Evolutionary conservation across 1,140 invertebrate genomes (phyloP), one percentile per base, ranked within the genome.

Genomic region (Drosophila lowei): DNA sequence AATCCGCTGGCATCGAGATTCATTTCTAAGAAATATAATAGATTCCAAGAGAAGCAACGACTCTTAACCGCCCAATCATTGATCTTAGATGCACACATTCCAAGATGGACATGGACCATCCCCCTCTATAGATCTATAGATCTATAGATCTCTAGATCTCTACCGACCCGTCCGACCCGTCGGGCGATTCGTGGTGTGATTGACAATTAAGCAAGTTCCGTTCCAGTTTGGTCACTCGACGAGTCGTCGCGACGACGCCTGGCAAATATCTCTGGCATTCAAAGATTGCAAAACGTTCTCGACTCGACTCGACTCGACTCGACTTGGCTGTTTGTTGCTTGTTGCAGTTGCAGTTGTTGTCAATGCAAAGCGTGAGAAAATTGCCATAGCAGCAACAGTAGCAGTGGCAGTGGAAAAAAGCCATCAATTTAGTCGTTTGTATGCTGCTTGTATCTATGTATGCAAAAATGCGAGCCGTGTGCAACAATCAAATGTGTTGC

Each of bases 171-270:
- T n/a, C 42, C 23, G 15, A 16, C 3, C 28, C 52, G 18, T 60
- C 15, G 34, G 34, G 18, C 25, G 47, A 3, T 23, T 13, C 13
- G 60, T 11, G 6, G 30, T 54, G 50, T 56, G 75, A 67, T 59
- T 67, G 79, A 77, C 79, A 83, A 79, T 83, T 83, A 83, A 78
- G 70, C 70, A 66, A 81, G 79, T 83, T 83, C 79, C 79, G 79
- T 83, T 83, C 79, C 79, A 83, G 70, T 83, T 83, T 75, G 54
- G 56, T 48, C 42, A 52, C 46, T 67, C 57, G 77, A 48, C 62
- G 65, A 9, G 30, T 30, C 30, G 30, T 9, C 30, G 30, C 30
- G 30, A 30, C 30, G 30, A 9, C 30, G 30, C 65, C 65, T 41
- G 63, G 64, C 34, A 68, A 68, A 67, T 55, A 68, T 68, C 65